These are phyloP conservation scores for Chloroclysta siterata DNA, from an alignment of 2,888 invertebrate genomes.

Conservation along the genomic window DNA sequence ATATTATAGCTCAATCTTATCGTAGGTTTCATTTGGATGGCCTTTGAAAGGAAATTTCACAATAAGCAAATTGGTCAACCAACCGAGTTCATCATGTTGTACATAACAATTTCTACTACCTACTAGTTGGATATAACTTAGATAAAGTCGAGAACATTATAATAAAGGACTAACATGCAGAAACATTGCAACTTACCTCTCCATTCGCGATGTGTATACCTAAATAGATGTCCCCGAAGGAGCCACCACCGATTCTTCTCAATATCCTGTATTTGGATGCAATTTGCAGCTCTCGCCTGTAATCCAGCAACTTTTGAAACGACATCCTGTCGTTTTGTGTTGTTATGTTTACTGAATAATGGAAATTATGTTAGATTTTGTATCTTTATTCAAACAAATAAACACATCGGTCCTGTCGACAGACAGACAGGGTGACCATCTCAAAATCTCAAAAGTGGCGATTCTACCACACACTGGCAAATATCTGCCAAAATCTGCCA, in stretches of 20 bases:
- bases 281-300: constrained; percentile 48
- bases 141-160: constrained; percentile 4
- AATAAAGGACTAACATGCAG: constrained; percentile 12
- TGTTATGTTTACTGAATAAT: constrained; percentile 31
- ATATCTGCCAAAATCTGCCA: constrained; percentile 31
- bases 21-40: constrained; percentile 48
- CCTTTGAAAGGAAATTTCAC: constrained; percentile 44
- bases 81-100: constrained; percentile 23
- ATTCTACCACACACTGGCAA: constrained; percentile 4
- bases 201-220: constrained; percentile 95
- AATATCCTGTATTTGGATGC: constrained; percentile 93
- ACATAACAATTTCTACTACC: constrained; percentile 19
- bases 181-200: constrained; percentile 85
- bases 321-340: constrained; percentile 42
- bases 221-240: constrained; percentile 98
- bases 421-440: constrained; percentile 35
- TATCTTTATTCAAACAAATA: constrained; percentile 42
- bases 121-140: constrained; percentile 11
- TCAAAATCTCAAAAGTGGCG: no score
- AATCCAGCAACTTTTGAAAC: constrained; percentile 47
- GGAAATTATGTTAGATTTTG: constrained; percentile 41
- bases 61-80: constrained; percentile 31
- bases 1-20: constrained; percentile 36
- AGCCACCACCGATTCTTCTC: constrained; percentile 97
- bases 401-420: constrained; percentile 44